These are phyloP conservation scores for Desmodus rotundus DNA, from an alignment of 2,113 vertebrate genomes.

Conservation along the genomic window DNA sequence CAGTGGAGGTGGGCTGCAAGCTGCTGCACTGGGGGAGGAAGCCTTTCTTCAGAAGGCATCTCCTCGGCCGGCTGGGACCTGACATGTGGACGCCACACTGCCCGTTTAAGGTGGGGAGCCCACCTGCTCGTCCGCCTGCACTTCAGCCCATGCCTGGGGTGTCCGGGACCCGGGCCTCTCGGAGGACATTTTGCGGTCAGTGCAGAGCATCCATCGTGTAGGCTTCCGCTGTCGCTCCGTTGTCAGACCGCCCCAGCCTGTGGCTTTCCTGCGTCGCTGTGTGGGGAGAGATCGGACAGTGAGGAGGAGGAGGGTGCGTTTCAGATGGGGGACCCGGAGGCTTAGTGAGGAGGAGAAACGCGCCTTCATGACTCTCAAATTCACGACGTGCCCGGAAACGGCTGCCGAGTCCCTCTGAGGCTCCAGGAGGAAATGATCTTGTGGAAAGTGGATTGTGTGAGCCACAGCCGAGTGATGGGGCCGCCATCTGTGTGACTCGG, in stretches of 20 bases:
- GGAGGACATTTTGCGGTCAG: neutral
- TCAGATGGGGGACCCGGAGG: too few relatives aligned
- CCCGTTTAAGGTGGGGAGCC: neutral
- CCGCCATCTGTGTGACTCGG: neutral
- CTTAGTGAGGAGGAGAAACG: neutral
- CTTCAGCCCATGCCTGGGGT: neutral
- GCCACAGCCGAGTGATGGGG: neutral
- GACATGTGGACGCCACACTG: too few relatives aligned
- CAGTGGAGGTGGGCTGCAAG: too few relatives aligned
- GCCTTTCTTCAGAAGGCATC: too few relatives aligned
- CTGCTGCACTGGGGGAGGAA: too few relatives aligned
- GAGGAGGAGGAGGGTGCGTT: too few relatives aligned
- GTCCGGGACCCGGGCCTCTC: neutral
- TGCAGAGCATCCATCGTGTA: neutral
- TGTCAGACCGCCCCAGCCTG: neutral
- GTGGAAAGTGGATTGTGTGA: neutral
- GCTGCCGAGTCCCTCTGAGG: neutral
- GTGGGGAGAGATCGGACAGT: neutral
- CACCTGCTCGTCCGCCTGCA: rapidly evolving
- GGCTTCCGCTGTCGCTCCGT: neutral
- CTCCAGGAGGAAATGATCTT: neutral
- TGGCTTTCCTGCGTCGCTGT: neutral
- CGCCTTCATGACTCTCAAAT: neutral
- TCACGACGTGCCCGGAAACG: neutral
- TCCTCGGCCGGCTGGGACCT: too few relatives aligned